Base-by-base conservation (phyloP, 2,888 invertebrate species). In the Acrocyrtus sp. region DNA sequence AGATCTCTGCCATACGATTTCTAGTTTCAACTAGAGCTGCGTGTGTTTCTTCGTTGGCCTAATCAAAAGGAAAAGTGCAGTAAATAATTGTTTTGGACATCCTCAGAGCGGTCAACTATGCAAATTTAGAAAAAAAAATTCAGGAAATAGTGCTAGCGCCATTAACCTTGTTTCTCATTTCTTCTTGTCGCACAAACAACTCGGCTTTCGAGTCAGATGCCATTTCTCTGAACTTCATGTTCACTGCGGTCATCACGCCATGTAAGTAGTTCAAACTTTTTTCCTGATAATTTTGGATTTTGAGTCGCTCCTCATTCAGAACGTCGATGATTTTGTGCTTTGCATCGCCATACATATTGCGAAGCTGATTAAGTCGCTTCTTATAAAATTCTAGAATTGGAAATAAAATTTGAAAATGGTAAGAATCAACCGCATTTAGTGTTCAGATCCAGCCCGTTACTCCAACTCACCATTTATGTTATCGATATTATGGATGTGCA, bases 401-500 rank as follows among this genome's bases (percentile, higher is more conserved):
- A 47, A 21, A 27, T 26, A 27, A 19, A 50, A 24, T 8, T 34
- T 12, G n/a, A 19, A 45, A n/a, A 45, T 17, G 17, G 5, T 45
- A 10, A 45, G 8, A 6, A 45, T 45, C 17, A n/a, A n/a, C 45
- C 8, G 19, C n/a, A 17, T 5, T 5, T 45, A 10, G 17, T 45
- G 4, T 45, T 45, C 45, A 4, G 5, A 10, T 45, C n/a, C n/a
- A 45, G 5, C n/a, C 5, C 5, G 5, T 45, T 15, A 45, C 5
- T 45, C 45, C 5, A n/a, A 41, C 8, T 21, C 56, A 81, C 81
- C 81, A 47, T 80, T 62, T 51, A 80, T 72, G 56, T 77, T 76
- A 54, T 81, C 79, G 26, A 81, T 62, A 43, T 78, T 80, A 61
- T 79, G 77, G 58, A 81, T 65, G 43, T 81, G 81, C 62, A 69